Base-by-base conservation (phyloP, 2,888 invertebrate species). In the Dolichomitus sp. region DNA sequence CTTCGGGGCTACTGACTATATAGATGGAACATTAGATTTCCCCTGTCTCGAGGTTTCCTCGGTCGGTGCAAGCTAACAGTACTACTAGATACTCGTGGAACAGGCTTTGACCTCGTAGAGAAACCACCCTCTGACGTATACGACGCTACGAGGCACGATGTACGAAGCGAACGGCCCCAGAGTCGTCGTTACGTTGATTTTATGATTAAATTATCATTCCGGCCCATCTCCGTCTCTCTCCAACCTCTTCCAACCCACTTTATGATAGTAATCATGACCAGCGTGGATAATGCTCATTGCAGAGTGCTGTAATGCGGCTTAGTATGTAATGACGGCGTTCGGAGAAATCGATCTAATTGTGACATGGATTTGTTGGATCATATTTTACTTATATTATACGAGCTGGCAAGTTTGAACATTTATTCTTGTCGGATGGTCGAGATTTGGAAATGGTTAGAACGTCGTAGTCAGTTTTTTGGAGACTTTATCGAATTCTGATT, bases 141-240 rank as follows among this genome's bases (percentile, higher is more conserved):
- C 52, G 23, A 19, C 65, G 19, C 52, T 40, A 75, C 17, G 42
- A 59, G 45, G 54, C 23, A 27, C 27, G 27, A 14, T 27, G 33
- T 9, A 74, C 54, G n/a, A 54, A 54, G 19, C 54, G 45, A 45
- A 42, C 75, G 57, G 57, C 27, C 30, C 17, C 75, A 30, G 37
- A 59, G 27, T 50, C 42, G 75, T 57, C 66, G 66, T 75, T 66
- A 75, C 66, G 45, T 75, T 75, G 75, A 66, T 81, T 73, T 61
- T 19, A 73, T 81, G 72, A 77, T 77, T 68, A 69, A 77, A 77
- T 81, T 69, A 73, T 73, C 45, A 68, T 72, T 76, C 42, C 50
- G n/a, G 27, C 17, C 76, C 23, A 23, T 48, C 66, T 14, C 42
- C 33, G 1, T n/a, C 19, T 33, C 6, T 33, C 37, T 37, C 19